Conservation (phyloP, 2,113 vertebrate species). For the Corythornis vintsioides region DNA sequence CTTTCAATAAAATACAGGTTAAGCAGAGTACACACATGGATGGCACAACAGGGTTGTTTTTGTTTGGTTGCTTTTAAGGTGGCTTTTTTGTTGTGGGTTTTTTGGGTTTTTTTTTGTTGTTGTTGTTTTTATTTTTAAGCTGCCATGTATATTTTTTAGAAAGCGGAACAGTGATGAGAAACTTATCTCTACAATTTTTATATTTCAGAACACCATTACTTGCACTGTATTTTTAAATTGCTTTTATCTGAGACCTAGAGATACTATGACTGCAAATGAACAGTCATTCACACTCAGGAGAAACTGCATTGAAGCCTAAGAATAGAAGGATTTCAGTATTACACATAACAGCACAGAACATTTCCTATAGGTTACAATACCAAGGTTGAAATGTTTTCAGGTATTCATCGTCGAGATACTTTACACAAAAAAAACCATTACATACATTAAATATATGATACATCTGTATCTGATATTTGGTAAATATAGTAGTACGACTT, state of each 20-base stretch:
- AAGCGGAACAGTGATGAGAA: background rate
- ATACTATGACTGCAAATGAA: background rate
- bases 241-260: background rate
- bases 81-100: too few relatives aligned
- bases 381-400: background rate
- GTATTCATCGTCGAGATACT: background rate
- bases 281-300: background rate
- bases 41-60: background rate
- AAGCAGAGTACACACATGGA: background rate
- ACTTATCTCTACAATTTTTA: background rate
- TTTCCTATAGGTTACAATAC: background rate
- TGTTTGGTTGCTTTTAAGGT: too few relatives aligned
- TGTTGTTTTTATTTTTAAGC: background rate
- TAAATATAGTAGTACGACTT: background rate
- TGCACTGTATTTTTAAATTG: background rate
- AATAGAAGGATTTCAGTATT: background rate
- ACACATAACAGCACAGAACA: background rate
- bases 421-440: background rate
- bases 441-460: background rate
- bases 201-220: background rate
- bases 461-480: rapidly evolving
- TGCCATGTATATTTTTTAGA: background rate
- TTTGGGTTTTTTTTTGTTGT: background rate
- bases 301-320: background rate
- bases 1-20: background rate